These are phyloP conservation scores for Palaemon carinicauda DNA, from an alignment of 1,140 invertebrate genomes.

Conservation along the genomic window DNA sequence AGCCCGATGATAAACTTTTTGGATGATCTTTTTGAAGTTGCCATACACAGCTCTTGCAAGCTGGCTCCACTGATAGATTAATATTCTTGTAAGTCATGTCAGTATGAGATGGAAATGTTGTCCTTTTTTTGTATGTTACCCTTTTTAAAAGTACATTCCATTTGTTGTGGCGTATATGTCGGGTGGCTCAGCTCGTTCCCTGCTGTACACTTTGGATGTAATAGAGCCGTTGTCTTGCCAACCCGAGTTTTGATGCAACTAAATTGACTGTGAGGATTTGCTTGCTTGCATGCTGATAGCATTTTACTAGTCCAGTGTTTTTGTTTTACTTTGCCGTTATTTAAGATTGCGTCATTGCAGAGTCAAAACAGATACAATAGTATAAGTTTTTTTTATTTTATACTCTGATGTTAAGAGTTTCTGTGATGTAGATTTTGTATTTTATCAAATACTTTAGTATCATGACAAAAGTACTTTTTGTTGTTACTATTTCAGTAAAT, in stretches of 20 bases:
- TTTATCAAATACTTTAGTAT: conserved; percentile 10
- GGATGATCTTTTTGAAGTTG: no score
- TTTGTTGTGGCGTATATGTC: not conserved
- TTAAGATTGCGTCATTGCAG: not conserved
- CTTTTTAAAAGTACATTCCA: conserved; percentile 38
- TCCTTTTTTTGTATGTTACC: not conserved
- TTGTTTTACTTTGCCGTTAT: conserved; percentile 36
- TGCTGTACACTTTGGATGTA: conserved; percentile 16
- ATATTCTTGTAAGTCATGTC: not conserved
- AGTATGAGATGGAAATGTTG: not conserved
- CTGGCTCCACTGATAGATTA: not conserved
- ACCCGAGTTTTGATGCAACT: not conserved
- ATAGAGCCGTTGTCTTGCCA: conserved; percentile 34
- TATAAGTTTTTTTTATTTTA: conserved; percentile 6
- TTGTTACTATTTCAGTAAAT: not conserved
- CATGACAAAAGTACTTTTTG: not conserved
- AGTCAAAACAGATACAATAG: conserved; percentile 3
- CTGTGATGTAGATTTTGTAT: conserved; percentile 4
- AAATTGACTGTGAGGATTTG: not conserved
- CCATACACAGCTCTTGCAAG: not conserved
- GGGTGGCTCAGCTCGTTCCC: conserved; percentile 27
- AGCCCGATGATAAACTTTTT: no score
- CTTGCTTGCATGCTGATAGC: conserved; percentile 33
- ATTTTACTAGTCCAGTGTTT: conserved; percentile 29
- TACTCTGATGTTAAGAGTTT: conserved; percentile 4